Percentiles rank a stretch among this genome's conserved stretches.
These are phyloP conservation scores for Sinotaia quadrata DNA, from an alignment of 2,888 invertebrate species.

Conservation along the genomic window DNA sequence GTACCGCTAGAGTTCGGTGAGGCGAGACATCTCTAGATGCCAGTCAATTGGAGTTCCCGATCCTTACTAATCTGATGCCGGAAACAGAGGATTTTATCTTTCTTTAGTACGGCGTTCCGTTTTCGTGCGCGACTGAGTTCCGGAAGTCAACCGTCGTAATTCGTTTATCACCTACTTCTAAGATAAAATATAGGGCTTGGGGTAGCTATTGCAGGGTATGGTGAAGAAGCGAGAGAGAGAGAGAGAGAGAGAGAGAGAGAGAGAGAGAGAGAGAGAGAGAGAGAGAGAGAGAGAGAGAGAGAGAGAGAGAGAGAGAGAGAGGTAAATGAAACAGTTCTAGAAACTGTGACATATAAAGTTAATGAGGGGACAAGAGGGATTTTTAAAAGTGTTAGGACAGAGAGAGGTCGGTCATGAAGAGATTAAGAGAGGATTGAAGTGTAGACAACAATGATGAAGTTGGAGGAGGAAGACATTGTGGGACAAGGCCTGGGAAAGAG, in stretches of 20 bases:
- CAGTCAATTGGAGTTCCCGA: too few relatives aligned
- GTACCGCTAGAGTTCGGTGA: too few relatives aligned
- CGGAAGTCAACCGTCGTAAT: too few relatives aligned
- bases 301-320: not conserved
- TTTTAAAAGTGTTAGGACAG: not conserved
- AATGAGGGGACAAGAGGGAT: not conserved
- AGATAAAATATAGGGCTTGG: too few relatives aligned
- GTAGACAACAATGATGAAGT: not conserved
- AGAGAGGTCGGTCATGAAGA: slow-evolving; percentile 1
- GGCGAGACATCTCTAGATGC: too few relatives aligned
- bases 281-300: not conserved
- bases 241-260: slow-evolving; percentile 6
- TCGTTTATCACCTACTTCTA: too few relatives aligned
- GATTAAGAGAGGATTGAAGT: not conserved
- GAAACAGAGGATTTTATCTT: too few relatives aligned
- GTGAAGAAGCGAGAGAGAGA: not conserved
- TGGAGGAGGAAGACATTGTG: not conserved
- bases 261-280: not conserved
- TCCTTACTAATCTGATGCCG: too few relatives aligned
- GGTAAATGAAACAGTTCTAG: not conserved
- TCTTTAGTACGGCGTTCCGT: too few relatives aligned
- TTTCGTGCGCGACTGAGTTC: too few relatives aligned
- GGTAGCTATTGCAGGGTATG: too few relatives aligned
- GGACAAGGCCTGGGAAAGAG: not conserved
- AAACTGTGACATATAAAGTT: too few relatives aligned